A percentile compares a stretch with the other conserved stretches of the same genome.
Evolutionary conservation across 2,113 vertebrate genomes (phyloP).

Genomic region (Pycnonotus jocosus): DNA sequence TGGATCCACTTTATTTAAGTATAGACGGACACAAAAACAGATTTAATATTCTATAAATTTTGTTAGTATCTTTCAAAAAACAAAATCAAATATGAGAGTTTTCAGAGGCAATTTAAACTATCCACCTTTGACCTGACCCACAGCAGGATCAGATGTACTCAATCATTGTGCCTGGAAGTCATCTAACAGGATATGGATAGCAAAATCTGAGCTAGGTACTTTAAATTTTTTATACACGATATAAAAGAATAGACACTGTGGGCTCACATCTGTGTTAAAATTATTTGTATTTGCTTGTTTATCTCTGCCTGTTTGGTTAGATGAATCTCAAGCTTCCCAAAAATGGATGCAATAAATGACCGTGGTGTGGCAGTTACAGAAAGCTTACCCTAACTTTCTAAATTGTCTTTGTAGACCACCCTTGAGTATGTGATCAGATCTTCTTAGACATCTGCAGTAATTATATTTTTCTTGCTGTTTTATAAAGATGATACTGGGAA

Average conservation of each 20-base stretch:
- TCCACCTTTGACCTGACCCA: not conserved
- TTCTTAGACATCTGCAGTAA: not conserved
- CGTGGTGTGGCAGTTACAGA: not conserved
- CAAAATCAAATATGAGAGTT: not conserved
- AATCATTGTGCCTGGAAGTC: not conserved
- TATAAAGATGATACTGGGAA: not conserved
- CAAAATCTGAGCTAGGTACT: not conserved
- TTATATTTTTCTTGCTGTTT: not conserved
- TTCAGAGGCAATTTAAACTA: not conserved
- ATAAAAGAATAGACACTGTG: not conserved
- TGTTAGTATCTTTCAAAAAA: not conserved
- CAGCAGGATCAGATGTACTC: not conserved
- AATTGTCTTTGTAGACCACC: not conserved
- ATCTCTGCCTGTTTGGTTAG: not conserved
- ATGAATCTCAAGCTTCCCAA: not conserved
- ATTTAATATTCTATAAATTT: not conserved
- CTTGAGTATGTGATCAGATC: not conserved
- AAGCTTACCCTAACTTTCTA: not conserved
- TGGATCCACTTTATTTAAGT: not conserved
- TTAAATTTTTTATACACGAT: not conserved
- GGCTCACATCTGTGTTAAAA: not conserved
- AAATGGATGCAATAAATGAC: not conserved
- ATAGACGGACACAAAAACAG: not conserved
- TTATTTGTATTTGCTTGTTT: not conserved
- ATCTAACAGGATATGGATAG: not conserved